phyloP scores from a whole-genome alignment of 2,888 invertebrate species.

The Polymixis lichenea region DNA sequence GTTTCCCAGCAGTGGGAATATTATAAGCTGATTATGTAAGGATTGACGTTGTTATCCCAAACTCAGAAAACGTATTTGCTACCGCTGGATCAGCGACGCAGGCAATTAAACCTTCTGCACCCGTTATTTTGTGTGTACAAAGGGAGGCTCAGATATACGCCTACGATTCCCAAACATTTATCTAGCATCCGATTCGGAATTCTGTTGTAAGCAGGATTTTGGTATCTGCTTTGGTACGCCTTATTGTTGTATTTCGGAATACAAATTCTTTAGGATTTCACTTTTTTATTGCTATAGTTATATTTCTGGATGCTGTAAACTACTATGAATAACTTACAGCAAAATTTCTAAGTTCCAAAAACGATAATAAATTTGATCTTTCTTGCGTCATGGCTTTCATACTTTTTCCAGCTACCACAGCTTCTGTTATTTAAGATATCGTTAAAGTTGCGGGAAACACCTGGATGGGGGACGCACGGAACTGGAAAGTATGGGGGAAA shows the following conservation, averaged over 20 bases:
- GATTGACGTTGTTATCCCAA: no score
- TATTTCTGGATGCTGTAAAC: background rate
- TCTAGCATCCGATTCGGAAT: slow-evolving; percentile 48
- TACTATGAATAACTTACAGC: background rate
- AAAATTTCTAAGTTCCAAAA: background rate
- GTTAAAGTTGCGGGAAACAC: no score
- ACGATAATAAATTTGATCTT: background rate
- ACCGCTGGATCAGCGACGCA: accelerated
- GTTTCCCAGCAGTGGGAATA: no score
- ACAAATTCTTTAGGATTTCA: slow-evolving; percentile 12
- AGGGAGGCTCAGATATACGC: slow-evolving; percentile 35
- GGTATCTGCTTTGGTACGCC: slow-evolving; percentile 35
- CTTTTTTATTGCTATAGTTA: background rate
- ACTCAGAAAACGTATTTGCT: background rate
- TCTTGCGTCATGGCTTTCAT: background rate
- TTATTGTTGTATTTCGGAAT: slow-evolving; percentile 20
- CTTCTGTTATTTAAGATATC: no score
- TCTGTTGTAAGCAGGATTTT: slow-evolving; percentile 51
- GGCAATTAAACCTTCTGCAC: slow-evolving; percentile 30
- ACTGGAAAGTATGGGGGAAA: background rate
- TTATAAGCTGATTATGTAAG: no score
- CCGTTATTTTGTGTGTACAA: background rate
- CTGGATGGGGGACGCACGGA: no score
- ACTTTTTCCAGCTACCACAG: background rate
- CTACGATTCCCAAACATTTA: slow-evolving; percentile 51